phyloP scores from a whole-genome alignment of 2,797 vertebrate species.

The Rhinichthys osculus region DNA sequence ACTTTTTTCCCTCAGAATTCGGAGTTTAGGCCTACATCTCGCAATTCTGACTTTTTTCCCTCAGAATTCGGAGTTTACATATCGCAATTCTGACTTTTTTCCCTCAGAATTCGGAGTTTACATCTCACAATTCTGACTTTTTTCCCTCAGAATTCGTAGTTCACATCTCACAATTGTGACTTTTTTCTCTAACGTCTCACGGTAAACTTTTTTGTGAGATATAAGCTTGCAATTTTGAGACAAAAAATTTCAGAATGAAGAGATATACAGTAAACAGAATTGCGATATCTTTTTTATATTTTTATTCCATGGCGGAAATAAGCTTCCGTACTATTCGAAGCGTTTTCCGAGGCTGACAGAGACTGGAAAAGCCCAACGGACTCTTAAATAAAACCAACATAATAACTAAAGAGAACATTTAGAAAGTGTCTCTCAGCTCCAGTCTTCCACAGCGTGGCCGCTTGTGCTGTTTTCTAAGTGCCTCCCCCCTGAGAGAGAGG shows the following conservation, averaged over 20 bases:
- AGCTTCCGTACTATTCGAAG: not conserved
- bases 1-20: not conserved
- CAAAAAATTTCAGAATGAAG: not conserved
- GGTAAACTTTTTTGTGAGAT: no score
- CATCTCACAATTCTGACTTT: no score
- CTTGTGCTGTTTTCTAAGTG: conserved; percentile 49
- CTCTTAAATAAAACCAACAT: conserved; percentile 18
- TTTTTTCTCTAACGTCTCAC: not conserved
- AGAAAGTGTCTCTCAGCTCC: conserved; percentile 32
- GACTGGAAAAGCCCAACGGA: conserved; percentile 1
- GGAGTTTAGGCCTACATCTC: not conserved
- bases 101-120: not conserved
- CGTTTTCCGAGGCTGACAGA: not conserved
- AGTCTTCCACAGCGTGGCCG: conserved; percentile 39
- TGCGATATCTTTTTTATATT: not conserved
- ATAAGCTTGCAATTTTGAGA: not conserved
- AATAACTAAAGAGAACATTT: conserved; percentile 9
- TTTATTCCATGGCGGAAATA: not conserved
- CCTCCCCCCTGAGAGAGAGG: conserved; percentile 43
- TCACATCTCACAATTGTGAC: not conserved
- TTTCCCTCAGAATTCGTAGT: not conserved
- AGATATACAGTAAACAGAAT: not conserved
- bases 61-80: not conserved
- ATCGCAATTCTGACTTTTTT: not conserved
- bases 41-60: not conserved